Evolutionary conservation across 2,113 vertebrate species (phyloP).

Genomic region (Barbus barbus): DNA sequence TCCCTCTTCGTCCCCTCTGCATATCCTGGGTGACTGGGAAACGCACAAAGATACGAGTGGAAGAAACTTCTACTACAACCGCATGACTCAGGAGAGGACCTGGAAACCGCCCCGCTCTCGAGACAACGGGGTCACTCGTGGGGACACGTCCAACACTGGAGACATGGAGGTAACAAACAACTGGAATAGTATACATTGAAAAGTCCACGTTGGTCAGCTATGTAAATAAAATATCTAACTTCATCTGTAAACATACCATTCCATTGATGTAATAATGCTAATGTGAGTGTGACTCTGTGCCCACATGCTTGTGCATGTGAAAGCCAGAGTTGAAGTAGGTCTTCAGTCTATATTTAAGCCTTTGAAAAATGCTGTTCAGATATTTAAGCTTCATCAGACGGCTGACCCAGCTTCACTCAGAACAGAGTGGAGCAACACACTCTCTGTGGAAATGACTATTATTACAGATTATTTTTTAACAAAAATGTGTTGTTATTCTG

Average conservation of each 20-base stretch:
- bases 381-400: constrained; percentile 40
- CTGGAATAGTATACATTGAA: background rate
- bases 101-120: constrained; percentile 93
- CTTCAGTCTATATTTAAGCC: constrained; percentile 53
- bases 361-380: constrained; percentile 30
- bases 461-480: background rate
- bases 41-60: constrained; percentile 88
- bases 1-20: constrained; percentile 82
- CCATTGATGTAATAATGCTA: background rate
- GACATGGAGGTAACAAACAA: constrained; percentile 84
- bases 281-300: constrained; percentile 3
- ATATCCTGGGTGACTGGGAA: constrained; percentile 90
- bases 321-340: constrained; percentile 53
- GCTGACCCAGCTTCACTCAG: constrained; percentile 38
- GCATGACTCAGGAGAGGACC: constrained; percentile 88
- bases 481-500: background rate
- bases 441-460: background rate
- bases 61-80: constrained; percentile 91
- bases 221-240: background rate
- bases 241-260: background rate
- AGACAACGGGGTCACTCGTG: constrained; percentile 72
- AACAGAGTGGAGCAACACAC: background rate
- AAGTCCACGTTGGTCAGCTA: no score
- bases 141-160: constrained; percentile 78
- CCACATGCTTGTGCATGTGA: constrained; percentile 20